Evolutionary conservation across 1,140 invertebrate species (phyloP).

Genomic region (Aphaenogaster rudis): DNA sequence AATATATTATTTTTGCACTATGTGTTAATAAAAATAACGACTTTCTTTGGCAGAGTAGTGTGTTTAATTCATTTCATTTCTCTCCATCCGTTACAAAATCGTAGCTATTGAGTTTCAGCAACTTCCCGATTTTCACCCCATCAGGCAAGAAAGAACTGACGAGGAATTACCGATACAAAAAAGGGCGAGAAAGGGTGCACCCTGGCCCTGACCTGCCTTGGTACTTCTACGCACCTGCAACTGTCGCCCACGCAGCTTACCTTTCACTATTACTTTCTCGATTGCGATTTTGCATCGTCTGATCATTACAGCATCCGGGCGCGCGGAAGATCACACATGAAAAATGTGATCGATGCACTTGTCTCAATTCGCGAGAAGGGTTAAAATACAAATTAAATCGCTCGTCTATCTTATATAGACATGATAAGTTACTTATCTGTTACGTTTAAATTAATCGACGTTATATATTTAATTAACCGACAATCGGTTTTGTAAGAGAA

Average conservation of each 20-base stretch:
- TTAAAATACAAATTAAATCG: neutral
- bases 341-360: neutral
- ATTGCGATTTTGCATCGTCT: slow-evolving; percentile 75
- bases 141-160: neutral
- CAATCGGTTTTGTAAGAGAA: neutral
- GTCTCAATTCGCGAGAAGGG: neutral
- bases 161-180: neutral
- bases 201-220: slow-evolving; percentile 61
- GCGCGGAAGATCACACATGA: neutral
- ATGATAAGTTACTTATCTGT: neutral
- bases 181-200: neutral
- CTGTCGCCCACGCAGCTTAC: slow-evolving; percentile 80
- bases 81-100: neutral
- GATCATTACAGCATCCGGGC: slow-evolving; percentile 42
- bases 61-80: neutral
- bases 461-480: neutral
- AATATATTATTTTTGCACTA: neutral
- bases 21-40: neutral
- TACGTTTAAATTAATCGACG: neutral
- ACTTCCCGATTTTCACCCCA: neutral
- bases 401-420: neutral
- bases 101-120: neutral
- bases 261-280: slow-evolving; percentile 84
- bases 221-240: slow-evolving; percentile 79
- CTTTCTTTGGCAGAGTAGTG: neutral